A percentile compares a stretch with the other conserved stretches of the same genome.
Evolutionary conservation across 2,797 vertebrate genomes (phyloP).

Genomic region (Sparidentex hasta): DNA sequence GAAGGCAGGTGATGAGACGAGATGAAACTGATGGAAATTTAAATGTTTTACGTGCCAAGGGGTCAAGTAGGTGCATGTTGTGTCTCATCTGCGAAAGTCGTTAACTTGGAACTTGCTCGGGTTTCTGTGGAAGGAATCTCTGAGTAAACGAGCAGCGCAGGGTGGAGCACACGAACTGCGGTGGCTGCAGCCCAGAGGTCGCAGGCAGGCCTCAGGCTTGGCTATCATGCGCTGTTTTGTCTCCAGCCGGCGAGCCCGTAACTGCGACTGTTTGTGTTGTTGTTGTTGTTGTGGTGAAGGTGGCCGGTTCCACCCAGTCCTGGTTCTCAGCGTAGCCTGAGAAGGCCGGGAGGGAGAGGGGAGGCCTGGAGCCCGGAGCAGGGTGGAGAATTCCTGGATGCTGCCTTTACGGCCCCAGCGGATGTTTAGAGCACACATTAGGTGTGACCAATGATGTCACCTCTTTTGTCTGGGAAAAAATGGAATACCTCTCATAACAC

Average conservation of each 20-base stretch:
- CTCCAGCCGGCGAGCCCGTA: slow-evolving; percentile 46
- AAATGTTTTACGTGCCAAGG: slow-evolving; percentile 13
- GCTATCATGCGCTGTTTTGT: slow-evolving; percentile 72
- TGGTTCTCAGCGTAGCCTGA: slow-evolving; percentile 68
- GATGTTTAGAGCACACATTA: slow-evolving; percentile 87
- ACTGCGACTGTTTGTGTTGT: slow-evolving; percentile 71
- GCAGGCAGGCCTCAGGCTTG: slow-evolving; percentile 59
- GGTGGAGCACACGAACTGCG: slow-evolving; percentile 61
- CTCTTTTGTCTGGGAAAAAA: slow-evolving; percentile 84
- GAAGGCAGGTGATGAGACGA: slow-evolving; percentile 37
- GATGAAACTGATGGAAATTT: slow-evolving; percentile 22
- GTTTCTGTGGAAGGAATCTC: slow-evolving; percentile 57
- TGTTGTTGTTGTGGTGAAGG: slow-evolving; percentile 71
- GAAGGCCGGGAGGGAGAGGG: slow-evolving; percentile 53
- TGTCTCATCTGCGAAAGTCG: slow-evolving; percentile 40
- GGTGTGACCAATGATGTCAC: slow-evolving; percentile 86
- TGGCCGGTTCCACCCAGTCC: slow-evolving; percentile 74
- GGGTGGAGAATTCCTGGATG: slow-evolving; percentile 88
- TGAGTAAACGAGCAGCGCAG: slow-evolving; percentile 47
- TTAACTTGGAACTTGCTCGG: slow-evolving; percentile 30
- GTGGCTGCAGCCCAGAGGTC: slow-evolving; percentile 70
- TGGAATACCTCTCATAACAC: slow-evolving; percentile 79
- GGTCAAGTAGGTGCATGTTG: slow-evolving; percentile 20
- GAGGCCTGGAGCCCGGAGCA: slow-evolving; percentile 67
- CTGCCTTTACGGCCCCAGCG: slow-evolving; percentile 79